Conservation (phyloP, 2,888 invertebrate genomes). For the Plebejus anna region DNA sequence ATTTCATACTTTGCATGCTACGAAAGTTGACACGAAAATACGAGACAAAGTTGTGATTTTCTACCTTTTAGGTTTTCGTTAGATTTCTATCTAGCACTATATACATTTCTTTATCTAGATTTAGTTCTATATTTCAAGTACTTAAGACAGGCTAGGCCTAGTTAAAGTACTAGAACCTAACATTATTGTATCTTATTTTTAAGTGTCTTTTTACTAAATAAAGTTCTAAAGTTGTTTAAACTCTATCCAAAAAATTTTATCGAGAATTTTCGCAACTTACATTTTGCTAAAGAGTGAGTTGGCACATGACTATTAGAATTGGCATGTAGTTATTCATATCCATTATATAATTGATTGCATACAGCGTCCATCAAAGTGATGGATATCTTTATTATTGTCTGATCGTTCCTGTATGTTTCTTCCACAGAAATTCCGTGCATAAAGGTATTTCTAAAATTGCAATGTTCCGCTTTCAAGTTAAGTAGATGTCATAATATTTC, state of each 20-base stretch:
- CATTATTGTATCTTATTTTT: too few species aligned
- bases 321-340: background rate
- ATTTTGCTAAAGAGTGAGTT: background rate
- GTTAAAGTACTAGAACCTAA: too few species aligned
- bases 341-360: background rate
- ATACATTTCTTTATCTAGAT: too few species aligned
- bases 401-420: background rate
- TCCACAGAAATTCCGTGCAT: background rate
- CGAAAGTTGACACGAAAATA: conserved; percentile 1
- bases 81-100: background rate
- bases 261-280: background rate
- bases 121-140: too few species aligned
- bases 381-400: background rate
- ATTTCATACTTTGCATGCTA: conserved; percentile 19
- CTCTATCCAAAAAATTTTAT: background rate
- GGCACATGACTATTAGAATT: background rate
- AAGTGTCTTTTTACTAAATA: too few species aligned
- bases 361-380: background rate
- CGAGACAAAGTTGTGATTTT: background rate
- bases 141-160: too few species aligned
- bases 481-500: too few species aligned
- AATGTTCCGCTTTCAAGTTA: too few species aligned
- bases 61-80: background rate
- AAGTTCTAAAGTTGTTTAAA: too few species aligned
- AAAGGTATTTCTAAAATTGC: too few species aligned